These are phyloP conservation scores for Ornithoptera alexandrae DNA, from an alignment of 2,888 invertebrate species.

Conservation along the genomic window DNA sequence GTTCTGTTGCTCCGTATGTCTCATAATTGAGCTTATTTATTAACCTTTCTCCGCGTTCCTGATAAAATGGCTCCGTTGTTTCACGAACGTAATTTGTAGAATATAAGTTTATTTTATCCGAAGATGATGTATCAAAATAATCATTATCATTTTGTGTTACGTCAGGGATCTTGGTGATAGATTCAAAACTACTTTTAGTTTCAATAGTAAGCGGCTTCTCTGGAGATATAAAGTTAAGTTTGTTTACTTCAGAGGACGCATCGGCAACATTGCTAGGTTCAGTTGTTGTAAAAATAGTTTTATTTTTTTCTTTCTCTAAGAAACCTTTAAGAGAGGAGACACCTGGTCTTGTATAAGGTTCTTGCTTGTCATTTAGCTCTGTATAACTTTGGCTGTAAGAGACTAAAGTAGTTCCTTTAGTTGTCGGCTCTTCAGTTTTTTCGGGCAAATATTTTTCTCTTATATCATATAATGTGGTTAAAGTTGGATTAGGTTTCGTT, in stretches of 20 bases:
- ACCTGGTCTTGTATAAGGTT: conserved; percentile 74
- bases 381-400: conserved; percentile 67
- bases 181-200: conserved; percentile 59
- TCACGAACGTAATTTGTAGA: conserved; percentile 47
- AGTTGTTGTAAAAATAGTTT: conserved; percentile 51
- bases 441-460: conserved; percentile 52
- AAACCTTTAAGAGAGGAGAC: conserved; percentile 64
- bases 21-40: conserved; percentile 83
- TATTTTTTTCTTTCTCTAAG: conserved; percentile 67
- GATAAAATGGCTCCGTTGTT: conserved; percentile 67
- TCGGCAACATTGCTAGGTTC: conserved; percentile 44
- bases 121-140: conserved; percentile 50
- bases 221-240: conserved; percentile 19
- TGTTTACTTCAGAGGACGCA: conserved; percentile 31
- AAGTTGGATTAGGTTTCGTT: conserved; percentile 59
- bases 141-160: conserved; percentile 51
- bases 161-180: conserved; percentile 67
- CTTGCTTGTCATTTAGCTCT: conserved; percentile 51
- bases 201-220: conserved; percentile 48
- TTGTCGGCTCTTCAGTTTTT: conserved; percentile 47
- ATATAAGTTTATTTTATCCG: conserved; percentile 52
- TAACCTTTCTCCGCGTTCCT: conserved; percentile 85
- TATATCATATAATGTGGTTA: conserved; percentile 71
- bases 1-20: conserved; percentile 66
- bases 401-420: conserved; percentile 67